phyloP scores from a whole-genome alignment of 1,140 invertebrate genomes.

The Musca vetustissima region DNA sequence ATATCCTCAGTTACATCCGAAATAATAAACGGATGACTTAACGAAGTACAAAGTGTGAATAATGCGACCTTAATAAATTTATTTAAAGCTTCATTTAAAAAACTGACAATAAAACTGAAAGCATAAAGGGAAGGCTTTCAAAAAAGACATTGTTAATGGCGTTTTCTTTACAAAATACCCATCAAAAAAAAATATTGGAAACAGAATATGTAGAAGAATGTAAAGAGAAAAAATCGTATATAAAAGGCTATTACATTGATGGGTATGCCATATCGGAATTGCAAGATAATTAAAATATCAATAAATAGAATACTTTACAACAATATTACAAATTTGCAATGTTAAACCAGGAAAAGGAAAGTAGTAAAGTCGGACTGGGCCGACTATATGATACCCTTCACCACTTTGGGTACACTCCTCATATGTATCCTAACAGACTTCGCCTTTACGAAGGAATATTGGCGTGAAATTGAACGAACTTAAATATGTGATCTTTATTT shows the following conservation, averaged over 20 bases:
- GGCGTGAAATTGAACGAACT: no score
- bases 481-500: no score
- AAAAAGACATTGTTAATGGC: not conserved
- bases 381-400: no score
- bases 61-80: constrained; percentile 14
- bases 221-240: no score
- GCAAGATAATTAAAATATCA: no score
- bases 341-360: no score
- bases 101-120: not conserved
- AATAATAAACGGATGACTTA: not conserved
- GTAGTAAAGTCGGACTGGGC: no score
- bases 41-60: constrained; percentile 15
- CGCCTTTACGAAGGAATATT: no score
- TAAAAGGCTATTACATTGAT: no score
- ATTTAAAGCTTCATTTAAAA: constrained; percentile 1
- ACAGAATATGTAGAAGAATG: not conserved
- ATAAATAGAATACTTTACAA: not conserved
- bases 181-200: constrained; percentile 19
- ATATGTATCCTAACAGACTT: no score
- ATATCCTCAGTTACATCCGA: not conserved
- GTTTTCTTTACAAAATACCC: constrained; percentile 12
- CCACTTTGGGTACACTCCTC: no score
- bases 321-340: not conserved
- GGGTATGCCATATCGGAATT: no score
- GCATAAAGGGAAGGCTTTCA: not conserved